These are phyloP conservation scores for Uropetala carovei DNA, from an alignment of 2,888 invertebrate species.

Conservation along the genomic window DNA sequence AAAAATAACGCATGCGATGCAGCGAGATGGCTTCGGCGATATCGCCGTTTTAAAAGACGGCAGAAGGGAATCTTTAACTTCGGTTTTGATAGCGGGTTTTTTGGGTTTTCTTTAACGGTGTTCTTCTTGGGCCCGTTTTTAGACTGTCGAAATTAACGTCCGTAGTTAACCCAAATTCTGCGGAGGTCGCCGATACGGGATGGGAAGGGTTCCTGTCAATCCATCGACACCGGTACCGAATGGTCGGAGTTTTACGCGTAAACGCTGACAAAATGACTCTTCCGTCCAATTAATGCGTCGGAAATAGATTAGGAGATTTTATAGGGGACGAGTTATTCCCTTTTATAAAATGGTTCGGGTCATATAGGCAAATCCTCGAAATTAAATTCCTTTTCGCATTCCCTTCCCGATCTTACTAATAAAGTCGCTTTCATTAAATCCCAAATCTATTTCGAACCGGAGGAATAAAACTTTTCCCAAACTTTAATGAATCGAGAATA, in stretches of 20 bases:
- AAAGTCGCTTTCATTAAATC: too few relatives aligned
- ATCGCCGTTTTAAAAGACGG: constrained; percentile 18
- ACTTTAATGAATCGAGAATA: too few relatives aligned
- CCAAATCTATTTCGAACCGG: too few relatives aligned
- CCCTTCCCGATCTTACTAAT: too few relatives aligned
- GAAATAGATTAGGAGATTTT: too few relatives aligned
- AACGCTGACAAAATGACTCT: neutral
- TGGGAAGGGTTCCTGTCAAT: neutral
- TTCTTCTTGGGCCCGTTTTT: neutral
- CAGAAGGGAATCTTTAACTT: neutral
- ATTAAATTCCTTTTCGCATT: too few relatives aligned
- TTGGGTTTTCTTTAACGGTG: neutral
- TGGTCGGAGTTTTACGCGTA: neutral
- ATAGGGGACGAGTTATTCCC: too few relatives aligned
- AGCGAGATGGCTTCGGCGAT: constrained; percentile 16
- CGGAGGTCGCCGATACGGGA: neutral
- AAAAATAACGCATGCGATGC: neutral
- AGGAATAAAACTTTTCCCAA: too few relatives aligned
- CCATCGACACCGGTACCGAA: neutral
- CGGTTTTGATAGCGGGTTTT: neutral
- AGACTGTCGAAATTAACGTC: neutral
- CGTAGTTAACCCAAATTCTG: neutral
- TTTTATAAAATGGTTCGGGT: too few relatives aligned
- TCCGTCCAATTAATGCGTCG: neutral
- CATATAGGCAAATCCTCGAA: too few relatives aligned